These are phyloP conservation scores for Varanus komodoensis DNA, from an alignment of 2,113 vertebrate genomes.

Conservation along the genomic window DNA sequence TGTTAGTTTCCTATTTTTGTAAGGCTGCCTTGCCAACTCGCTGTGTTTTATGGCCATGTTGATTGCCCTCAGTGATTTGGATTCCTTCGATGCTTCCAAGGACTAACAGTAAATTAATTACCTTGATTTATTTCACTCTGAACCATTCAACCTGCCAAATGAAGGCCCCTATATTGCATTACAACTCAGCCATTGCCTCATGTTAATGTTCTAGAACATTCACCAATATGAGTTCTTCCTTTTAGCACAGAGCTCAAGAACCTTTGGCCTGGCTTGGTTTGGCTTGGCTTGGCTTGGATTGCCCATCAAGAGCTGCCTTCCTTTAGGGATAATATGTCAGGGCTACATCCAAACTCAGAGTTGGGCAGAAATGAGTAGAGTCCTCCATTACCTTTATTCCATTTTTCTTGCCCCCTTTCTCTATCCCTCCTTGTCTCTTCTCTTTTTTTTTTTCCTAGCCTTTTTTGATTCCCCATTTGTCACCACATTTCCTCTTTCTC, in stretches of 20 bases:
- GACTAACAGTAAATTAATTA: constrained; percentile 27
- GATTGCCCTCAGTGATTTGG: neutral
- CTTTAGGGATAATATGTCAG: neutral
- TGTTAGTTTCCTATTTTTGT: constrained; percentile 1
- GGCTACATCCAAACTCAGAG: neutral
- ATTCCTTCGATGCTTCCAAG: constrained; percentile 29
- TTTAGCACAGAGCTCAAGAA: neutral
- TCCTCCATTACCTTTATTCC: too few relatives aligned
- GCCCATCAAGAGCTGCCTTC: neutral
- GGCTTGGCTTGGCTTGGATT: too few relatives aligned
- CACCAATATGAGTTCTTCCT: neutral
- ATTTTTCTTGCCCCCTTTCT: too few relatives aligned
- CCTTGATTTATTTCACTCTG: constrained; percentile 35
- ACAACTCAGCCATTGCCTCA: neutral
- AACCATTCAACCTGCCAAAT: constrained; percentile 2
- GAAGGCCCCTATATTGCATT: neutral
- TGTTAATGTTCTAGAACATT: neutral
- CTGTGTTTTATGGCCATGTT: neutral
- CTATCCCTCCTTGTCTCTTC: too few relatives aligned
- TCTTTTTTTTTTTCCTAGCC: too few relatives aligned
- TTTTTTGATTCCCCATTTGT: too few relatives aligned
- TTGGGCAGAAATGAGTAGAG: too few relatives aligned
- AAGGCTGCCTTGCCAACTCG: constrained; percentile 3
- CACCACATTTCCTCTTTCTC: too few relatives aligned
- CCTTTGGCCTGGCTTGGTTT: neutral